phyloP scores from a whole-genome alignment of 2,113 vertebrate genomes.

The Nettapus auritus region DNA sequence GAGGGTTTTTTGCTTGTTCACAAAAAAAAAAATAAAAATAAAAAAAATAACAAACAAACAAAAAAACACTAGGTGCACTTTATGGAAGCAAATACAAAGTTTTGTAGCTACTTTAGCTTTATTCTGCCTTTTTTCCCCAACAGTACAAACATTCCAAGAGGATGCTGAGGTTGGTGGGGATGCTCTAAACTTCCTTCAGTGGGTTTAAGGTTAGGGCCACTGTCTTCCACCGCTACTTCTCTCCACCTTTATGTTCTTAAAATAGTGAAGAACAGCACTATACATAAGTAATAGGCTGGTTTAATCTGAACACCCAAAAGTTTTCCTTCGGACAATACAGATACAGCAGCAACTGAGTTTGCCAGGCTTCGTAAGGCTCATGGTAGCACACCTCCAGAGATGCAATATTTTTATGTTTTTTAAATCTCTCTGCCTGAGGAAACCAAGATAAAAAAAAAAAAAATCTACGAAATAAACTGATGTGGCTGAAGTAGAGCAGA shows the following conservation, averaged over 20 bases:
- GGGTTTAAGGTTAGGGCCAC: neutral
- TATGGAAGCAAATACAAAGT: neutral
- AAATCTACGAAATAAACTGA: constrained; percentile 26
- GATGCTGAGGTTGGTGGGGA: neutral
- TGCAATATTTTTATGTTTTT: constrained; percentile 15
- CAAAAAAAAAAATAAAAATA: neutral
- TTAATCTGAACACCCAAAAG: neutral
- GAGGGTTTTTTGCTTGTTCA: neutral
- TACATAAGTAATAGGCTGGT: neutral
- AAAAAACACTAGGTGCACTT: neutral
- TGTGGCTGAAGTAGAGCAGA: constrained; percentile 57
- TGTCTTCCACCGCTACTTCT: neutral
- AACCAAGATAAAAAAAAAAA: constrained; percentile 19
- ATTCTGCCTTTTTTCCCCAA: fast-evolving
- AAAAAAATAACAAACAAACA: no score
- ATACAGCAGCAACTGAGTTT: neutral
- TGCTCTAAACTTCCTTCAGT: neutral
- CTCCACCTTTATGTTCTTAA: neutral
- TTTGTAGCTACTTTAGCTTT: neutral
- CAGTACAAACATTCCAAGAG: neutral
- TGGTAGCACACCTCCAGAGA: neutral
- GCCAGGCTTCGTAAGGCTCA: neutral
- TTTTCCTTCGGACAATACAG: neutral
- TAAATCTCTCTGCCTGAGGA: constrained; percentile 37
- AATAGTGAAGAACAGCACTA: neutral